Percentiles rank a stretch among this genome's conserved stretches.
Evolutionary conservation across 2,797 vertebrate species (phyloP).

Genomic region (Streptopelia turtur): DNA sequence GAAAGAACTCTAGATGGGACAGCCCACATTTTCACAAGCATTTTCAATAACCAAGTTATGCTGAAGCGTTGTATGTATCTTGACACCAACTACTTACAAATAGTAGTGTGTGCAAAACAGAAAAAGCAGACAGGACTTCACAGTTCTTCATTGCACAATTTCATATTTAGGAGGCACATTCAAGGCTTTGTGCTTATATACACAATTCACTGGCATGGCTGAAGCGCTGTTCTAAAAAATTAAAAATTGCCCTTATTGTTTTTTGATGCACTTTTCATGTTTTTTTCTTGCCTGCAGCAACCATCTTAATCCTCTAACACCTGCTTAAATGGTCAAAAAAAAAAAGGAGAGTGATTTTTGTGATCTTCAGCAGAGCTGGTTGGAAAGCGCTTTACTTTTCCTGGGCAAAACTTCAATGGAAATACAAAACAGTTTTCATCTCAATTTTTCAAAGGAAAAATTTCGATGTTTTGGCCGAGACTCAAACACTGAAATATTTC

Average conservation of each 20-base stretch:
- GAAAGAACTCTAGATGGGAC: background rate
- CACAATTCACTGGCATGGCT: background rate
- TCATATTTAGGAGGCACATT: background rate
- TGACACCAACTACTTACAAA: background rate
- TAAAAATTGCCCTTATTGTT: background rate
- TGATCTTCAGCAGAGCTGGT: slow-evolving; percentile 4
- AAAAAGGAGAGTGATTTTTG: background rate
- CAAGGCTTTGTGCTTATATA: background rate
- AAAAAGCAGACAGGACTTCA: background rate
- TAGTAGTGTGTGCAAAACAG: background rate
- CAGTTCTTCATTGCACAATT: background rate
- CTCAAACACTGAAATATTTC: slow-evolving; percentile 54
- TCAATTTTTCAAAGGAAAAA: slow-evolving; percentile 57
- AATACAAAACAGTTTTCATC: slow-evolving; percentile 49
- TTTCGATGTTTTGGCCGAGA: slow-evolving; percentile 33
- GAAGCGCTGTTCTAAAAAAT: background rate
- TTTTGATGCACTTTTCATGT: background rate
- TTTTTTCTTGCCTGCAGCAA: background rate
- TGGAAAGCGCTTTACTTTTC: slow-evolving; percentile 57
- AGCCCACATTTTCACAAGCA: background rate
- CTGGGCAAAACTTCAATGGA: slow-evolving; percentile 62
- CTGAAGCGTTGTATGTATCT: background rate
- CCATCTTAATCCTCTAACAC: slow-evolving; percentile 27
- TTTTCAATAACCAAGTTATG: background rate
- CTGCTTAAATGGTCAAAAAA: slow-evolving; percentile 18